phyloP scores from a whole-genome alignment of 2,113 vertebrate species.

The Tenebrosternarchus preto region DNA sequence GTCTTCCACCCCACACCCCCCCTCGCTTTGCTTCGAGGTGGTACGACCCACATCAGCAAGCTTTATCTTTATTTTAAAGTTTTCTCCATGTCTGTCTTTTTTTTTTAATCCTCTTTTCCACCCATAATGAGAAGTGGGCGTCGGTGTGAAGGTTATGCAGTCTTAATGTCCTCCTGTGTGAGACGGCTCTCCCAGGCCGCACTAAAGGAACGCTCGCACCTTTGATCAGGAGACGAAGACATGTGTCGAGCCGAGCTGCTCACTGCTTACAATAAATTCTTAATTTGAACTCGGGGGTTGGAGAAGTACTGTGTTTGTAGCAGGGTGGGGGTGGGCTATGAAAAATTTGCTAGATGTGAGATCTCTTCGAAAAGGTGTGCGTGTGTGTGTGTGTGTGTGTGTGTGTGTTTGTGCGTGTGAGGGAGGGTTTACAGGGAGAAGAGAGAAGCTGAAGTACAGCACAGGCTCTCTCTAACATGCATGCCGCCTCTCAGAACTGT shows the following conservation, averaged over 20 bases:
- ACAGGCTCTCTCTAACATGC: not conserved
- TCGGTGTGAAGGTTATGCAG: conserved; percentile 79
- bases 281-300: conserved; percentile 74
- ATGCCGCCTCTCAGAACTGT: too few relatives aligned
- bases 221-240: conserved; percentile 77
- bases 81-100: conserved; percentile 7
- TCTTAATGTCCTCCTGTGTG: conserved; percentile 79
- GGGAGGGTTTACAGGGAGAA: conserved; percentile 10
- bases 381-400: too few relatives aligned
- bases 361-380: conserved; percentile 22
- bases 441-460: not conserved
- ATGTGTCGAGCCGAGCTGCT: conserved; percentile 77
- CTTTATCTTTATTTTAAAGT: conserved; percentile 41
- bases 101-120: conserved; percentile 28
- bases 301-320: conserved; percentile 45
- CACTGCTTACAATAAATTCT: conserved; percentile 80
- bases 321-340: conserved; percentile 30
- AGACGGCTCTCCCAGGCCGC: conserved; percentile 73
- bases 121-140: conserved; percentile 74
- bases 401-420: too few relatives aligned
- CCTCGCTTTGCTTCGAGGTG: not conserved
- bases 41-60: conserved; percentile 30
- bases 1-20: too few relatives aligned
- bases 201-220: conserved; percentile 73
- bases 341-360: conserved; percentile 14